Base-by-base conservation (phyloP, 2,797 vertebrate genomes). In the Calcarius lapponicus region DNA sequence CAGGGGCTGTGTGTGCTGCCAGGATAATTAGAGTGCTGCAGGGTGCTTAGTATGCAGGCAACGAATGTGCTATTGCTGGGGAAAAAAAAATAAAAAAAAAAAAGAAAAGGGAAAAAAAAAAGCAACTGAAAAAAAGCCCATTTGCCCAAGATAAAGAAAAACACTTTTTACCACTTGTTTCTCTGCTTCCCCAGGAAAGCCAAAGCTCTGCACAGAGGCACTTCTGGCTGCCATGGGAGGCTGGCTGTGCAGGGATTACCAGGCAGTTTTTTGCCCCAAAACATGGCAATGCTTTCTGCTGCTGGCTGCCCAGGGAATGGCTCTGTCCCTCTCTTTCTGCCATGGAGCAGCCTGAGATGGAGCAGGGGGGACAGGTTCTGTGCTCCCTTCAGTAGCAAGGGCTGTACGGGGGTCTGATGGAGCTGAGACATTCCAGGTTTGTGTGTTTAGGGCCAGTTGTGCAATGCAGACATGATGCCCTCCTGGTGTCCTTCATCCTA, bases 21-120 rank as follows among this genome's bases (percentile, higher is more conserved):
- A 64, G 80, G 73, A 96, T 96, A 95, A 96, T 96, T 84, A 93
- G 92, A 96, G 89, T 93, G 89, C 87, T 95, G 87, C 92, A 93
- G 91, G 87, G 86, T 93, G 91, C 73, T 97, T 96, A 90, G 92
- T 93, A 96, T 97, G 93, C 95, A 95, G 89, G 91, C 47, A 16
- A 72, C 38, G 89, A 54, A 62, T 95, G 43, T 88, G 91, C 81
- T 88, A 84, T 43, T 75, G 81, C 92, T 93, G 70, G 73, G 66
- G 3, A 2, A 36, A 67, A 34, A 17, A 53, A 64, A 50, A 16
- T 34, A 24, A 9, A 6, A 32, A 17, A 18, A 38, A 34, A 8
- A 29, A 13, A 47, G 7, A 38, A 31, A 43, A 48, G 17, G 1
- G 11, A 48, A 42, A 47, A 0, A 9, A 29, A 61, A 64, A 65